These are phyloP conservation scores for Asbolus verrucosus DNA, from an alignment of 1,140 invertebrate species.

Conservation along the genomic window DNA sequence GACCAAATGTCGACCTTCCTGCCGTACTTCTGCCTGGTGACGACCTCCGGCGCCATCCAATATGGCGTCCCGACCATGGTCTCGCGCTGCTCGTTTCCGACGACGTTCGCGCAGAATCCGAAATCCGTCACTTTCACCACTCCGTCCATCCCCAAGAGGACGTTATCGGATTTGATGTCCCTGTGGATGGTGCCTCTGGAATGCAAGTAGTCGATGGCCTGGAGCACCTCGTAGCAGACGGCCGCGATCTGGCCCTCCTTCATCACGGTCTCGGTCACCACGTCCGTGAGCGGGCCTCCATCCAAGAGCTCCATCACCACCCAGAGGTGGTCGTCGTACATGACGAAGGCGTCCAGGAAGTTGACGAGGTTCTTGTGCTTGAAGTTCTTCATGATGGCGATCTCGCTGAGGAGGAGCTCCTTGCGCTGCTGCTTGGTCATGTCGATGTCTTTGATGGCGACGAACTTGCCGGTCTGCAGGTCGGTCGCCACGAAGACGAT, in stretches of 20 bases:
- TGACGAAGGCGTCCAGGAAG: conserved; percentile 91
- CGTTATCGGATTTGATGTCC: conserved; percentile 97
- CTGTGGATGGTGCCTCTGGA: conserved; percentile 91
- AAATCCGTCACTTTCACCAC: conserved; percentile 98
- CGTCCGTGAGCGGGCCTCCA: conserved; percentile 96
- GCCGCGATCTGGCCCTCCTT: conserved; percentile 97
- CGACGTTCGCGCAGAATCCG: conserved; percentile 94
- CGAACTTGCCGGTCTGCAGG: conserved; percentile 79
- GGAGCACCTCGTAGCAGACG: conserved; percentile 91
- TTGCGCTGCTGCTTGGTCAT: conserved; percentile 93
- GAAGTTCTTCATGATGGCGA: conserved; percentile 92
- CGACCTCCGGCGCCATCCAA: conserved; percentile 93
- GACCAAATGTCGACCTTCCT: conserved; percentile 98
- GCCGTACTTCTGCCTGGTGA: conserved; percentile 85
- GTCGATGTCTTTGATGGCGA: conserved; percentile 97
- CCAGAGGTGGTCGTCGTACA: conserved; percentile 93
- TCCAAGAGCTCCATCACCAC: conserved; percentile 96
- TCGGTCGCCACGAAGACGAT: conserved; percentile 93
- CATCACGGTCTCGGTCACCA: conserved; percentile 98
- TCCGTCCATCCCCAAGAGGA: conserved; percentile 96
- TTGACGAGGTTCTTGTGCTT: conserved; percentile 98
- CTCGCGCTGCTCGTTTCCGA: conserved; percentile 93
- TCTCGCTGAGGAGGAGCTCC: conserved; percentile 95
- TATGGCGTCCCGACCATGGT: conserved; percentile 96
- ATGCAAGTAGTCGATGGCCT: conserved; percentile 93